These are phyloP conservation scores for Tympanoctomys barrerae DNA, from an alignment of 2,797 vertebrate genomes.

Conservation along the genomic window DNA sequence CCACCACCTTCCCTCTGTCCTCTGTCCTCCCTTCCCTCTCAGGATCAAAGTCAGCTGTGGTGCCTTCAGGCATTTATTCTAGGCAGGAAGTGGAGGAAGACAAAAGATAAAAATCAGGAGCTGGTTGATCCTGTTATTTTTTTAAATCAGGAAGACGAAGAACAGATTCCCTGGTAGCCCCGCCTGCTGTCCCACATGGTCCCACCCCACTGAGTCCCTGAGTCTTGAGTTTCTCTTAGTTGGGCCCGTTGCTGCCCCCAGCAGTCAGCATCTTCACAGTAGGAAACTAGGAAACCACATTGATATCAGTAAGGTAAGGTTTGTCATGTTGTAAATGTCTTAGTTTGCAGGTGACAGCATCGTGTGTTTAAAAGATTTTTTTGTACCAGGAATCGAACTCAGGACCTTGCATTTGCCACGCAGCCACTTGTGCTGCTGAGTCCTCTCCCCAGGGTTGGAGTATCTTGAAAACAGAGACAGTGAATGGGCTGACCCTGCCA, in stretches of 20 bases:
- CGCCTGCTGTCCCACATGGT: background rate
- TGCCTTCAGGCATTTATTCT: background rate
- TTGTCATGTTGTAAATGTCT: background rate
- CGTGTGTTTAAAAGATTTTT: background rate
- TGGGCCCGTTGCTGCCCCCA: background rate
- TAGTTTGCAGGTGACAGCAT: background rate
- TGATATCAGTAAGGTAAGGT: background rate
- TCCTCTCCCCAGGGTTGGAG: background rate
- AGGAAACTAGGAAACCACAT: background rate
- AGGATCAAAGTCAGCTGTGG: background rate
- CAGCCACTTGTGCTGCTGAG: no score
- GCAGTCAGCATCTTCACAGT: background rate
- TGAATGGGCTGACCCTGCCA: background rate
- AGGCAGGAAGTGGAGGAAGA: slow-evolving; percentile 43
- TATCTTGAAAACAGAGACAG: slow-evolving; percentile 2
- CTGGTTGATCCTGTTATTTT: slow-evolving; percentile 55
- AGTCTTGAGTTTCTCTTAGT: background rate
- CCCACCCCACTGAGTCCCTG: no score
- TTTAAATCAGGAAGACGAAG: slow-evolving; percentile 66
- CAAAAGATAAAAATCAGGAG: slow-evolving; percentile 46
- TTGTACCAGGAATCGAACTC: no score
- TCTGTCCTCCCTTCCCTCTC: background rate
- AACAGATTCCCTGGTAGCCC: slow-evolving; percentile 7
- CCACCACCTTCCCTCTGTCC: background rate
- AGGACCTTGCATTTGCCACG: no score